phyloP scores from a whole-genome alignment of 1,140 invertebrate species.

The Rhysida immarginata region DNA sequence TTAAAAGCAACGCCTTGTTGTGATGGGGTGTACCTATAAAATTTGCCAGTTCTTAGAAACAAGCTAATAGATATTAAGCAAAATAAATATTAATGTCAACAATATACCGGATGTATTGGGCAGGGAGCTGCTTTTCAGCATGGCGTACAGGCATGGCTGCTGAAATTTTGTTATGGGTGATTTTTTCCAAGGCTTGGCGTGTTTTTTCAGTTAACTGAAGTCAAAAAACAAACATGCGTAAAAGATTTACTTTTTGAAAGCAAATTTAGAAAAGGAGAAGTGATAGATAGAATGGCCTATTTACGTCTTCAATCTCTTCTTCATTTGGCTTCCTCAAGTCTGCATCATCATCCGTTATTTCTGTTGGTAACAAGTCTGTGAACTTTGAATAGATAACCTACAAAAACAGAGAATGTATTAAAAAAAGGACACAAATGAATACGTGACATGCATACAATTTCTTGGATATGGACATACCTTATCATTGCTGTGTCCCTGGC shows the following conservation, averaged over 20 bases:
- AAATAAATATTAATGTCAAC: background rate
- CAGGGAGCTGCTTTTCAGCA: constrained; percentile 76
- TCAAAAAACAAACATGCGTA: no score
- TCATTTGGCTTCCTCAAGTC: constrained; percentile 66
- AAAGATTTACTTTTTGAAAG: no score
- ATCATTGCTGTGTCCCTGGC: constrained; percentile 89
- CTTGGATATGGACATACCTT: constrained; percentile 48
- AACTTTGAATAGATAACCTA: constrained; percentile 91
- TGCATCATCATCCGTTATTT: constrained; percentile 83
- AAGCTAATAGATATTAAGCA: background rate
- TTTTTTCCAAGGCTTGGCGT: constrained; percentile 60
- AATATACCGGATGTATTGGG: constrained; percentile 64
- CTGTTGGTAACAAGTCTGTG: constrained; percentile 81
- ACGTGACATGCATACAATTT: no score
- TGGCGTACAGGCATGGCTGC: constrained; percentile 68
- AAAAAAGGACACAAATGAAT: no score
- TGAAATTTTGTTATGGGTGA: constrained; percentile 68
- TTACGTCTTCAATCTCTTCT: constrained; percentile 68
- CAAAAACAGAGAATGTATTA: constrained; percentile 23
- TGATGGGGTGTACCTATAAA: constrained; percentile 79
- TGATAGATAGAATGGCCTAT: constrained; percentile 11
- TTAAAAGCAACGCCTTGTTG: constrained; percentile 91
- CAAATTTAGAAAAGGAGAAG: no score
- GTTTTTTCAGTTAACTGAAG: constrained; percentile 59
- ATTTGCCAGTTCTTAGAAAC: no score